Evolutionary conservation across 2,113 vertebrate genomes (phyloP), one percentile per base, ranked within the genome.

Genomic region (Talpa occidentalis): DNA sequence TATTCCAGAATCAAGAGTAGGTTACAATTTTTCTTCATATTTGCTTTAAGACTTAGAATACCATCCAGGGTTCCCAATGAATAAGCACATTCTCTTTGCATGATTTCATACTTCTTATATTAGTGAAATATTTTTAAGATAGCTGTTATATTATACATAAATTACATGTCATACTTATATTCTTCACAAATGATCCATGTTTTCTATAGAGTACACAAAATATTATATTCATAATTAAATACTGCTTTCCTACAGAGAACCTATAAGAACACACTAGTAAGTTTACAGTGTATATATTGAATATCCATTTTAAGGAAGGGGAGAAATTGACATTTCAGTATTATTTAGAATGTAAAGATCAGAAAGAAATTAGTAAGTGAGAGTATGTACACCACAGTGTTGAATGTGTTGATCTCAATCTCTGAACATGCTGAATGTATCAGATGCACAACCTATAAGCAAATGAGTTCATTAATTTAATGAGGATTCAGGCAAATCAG

Each of bases 401-500:
- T 90, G 49, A 95, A 95, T 96, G 72, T 40, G 96, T 91, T 89
- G 49, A 95, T 96, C 96, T 95, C 69, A 92, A 94, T 70, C 92
- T 97, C 94, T 94, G 96, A 96, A 96, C 91, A 91, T 95, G 92
- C 95, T 93, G 95, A 98, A 98, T 98, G 80, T 96, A 98, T 97
- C 98, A 98, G 97, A 98, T 99, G 98, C 99, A 99, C 76, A 97
- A 96, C 93, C 98, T 98, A 97, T 98, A 99, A 99, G 98, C 97
- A 99, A 99, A 99, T 98, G 98, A 99, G 98, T 99, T 99, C 98
- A 99, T 99, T 98, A 99, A 98, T 98, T 99, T 99, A 99, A 99
- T 98, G 99, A 99, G 98, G 98, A 98, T 98, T 98, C 95, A 98
- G 97, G 97, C 96, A 98, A 98, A 98, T 98, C 73, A 95, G 85